A percentile compares a stretch with the other conserved stretches of the same genome.
phyloP scores from a whole-genome alignment of 2,888 invertebrate genomes.

The Gryllus longicercus region DNA sequence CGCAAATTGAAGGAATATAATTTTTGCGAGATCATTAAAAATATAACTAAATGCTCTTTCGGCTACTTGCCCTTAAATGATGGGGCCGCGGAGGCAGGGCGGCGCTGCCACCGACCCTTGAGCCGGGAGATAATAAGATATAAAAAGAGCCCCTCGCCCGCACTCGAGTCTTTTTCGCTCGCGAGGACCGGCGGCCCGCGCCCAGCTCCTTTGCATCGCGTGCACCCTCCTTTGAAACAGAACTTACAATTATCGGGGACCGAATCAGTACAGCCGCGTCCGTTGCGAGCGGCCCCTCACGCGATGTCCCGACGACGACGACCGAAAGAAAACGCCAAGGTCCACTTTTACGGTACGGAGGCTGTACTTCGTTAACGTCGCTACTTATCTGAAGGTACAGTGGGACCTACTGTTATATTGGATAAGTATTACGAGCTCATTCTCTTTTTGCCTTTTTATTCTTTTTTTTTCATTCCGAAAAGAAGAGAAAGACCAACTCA shows the following conservation, averaged over 20 bases:
- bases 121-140: too few species aligned
- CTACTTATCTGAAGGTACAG: slow-evolving; percentile 8
- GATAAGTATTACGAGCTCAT: slow-evolving; percentile 1
- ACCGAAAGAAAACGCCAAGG: background rate
- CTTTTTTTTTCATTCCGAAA: background rate
- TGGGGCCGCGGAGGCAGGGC: too few species aligned
- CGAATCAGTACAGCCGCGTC: background rate
- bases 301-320: background rate
- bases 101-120: too few species aligned
- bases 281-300: background rate
- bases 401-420: slow-evolving; percentile 2
- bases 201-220: too few species aligned
- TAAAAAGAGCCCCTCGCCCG: too few species aligned
- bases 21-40: too few species aligned
- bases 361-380: background rate
- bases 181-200: too few species aligned
- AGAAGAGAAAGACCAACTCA: slow-evolving; percentile 17
- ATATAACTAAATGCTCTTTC: too few species aligned
- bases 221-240: background rate
- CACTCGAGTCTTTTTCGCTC: too few species aligned
- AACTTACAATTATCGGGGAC: background rate
- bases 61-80: too few species aligned
- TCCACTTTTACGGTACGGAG: background rate
- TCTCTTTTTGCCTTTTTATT: background rate
- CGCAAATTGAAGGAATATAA: too few species aligned